Base-by-base conservation (phyloP, 2,888 invertebrate genomes). In the Zhuqinia jingwanae region DNA sequence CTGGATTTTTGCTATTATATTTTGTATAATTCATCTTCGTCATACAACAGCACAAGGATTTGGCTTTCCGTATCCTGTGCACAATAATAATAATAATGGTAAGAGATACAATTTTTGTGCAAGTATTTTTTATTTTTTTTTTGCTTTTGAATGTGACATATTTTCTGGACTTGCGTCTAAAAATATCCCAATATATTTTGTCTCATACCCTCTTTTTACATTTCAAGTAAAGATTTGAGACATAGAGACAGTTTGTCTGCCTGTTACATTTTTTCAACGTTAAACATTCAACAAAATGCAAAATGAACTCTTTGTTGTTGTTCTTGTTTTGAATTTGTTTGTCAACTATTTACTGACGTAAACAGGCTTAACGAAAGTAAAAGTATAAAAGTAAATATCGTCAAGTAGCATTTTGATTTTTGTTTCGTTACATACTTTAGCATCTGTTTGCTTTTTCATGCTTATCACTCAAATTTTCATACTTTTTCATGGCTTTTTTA, bases 41-140 rank as follows among this genome's bases (percentile, higher is more conserved):
- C 85, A 85, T 60, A 53, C 60, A n/a, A 22, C 79, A 73, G 88
- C 77, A 63, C 88, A 88, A 63, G 78, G 85, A 27, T 88, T 81
- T 56, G 60, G 76, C 22, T 68, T 80, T 20, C 75, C 70, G 10
- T 88, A 81, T 79, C 84, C 87, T 3, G 20, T 56, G 13, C 70
- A 79, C 1, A 56, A 56, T 75, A 79, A 79, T 85, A 60, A 77
- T 42, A 25, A 79, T 3, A 56, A 56, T 75, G 85, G 85, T 85
- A 60, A 77, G 60, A 25, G 5, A 15, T 42, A 70, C 5, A 42
- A 13, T 1, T 30, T 70, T n/a, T 70, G 36, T n/a, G n/a, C n/a
- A n/a, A n/a, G n/a, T n/a, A n/a, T 17, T 30, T 50, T 15, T 2
- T 50, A 3, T 36, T 36, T 3, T 36, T 36, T 36, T 36, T 36